Base-by-base conservation (phyloP, 2,888 invertebrate genomes). In the Ophion costatus region DNA sequence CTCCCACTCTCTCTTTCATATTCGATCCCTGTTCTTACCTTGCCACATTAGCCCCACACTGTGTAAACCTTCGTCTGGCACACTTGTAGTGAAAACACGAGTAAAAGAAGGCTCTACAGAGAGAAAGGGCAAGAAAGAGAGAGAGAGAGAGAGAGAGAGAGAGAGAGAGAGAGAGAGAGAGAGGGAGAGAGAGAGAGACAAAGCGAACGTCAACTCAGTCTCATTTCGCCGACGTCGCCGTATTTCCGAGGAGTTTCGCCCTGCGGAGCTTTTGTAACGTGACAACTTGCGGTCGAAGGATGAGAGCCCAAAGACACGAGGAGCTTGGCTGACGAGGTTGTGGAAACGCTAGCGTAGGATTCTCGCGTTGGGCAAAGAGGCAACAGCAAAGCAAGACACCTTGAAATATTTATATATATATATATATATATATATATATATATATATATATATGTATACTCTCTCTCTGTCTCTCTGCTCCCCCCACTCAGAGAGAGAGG, bases 221-320 rank as follows among this genome's bases (percentile, higher is more conserved):
- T 83, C 67, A 77, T 80, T 84, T 77, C 45, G 78, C 29, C 69
- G 73, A 67, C 73, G 77, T 64, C 63, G 56, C 64, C 63, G 56
- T 78, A 73, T 78, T 84, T 63, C 74, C 78, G 59, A 84, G 81
- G 78, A 84, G 81, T 84, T 84, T 84, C 61, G 70, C 84, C 83
- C 80, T 71, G 84, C 84, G 84, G 81, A 84, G 80, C 84, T 81
- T 84, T 84, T 81, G 84, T 84, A 81, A 84, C 81, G 78, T 78
- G 81, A 78, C 84, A 81, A 84, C 84, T 84, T 78, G 78, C 75
- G 84, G 78, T 74, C 81, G 81, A 81, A 84, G 81, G 81, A 81
- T 67, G 70, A 78, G 61, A 63, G 82, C 24, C 42, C 24, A n/a
- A 71, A 59, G 76, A 64, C 20, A 22, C 42, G 29, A 42, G 38